Conservation (phyloP, 2,888 invertebrate genomes). For the Machimus rusticus region DNA sequence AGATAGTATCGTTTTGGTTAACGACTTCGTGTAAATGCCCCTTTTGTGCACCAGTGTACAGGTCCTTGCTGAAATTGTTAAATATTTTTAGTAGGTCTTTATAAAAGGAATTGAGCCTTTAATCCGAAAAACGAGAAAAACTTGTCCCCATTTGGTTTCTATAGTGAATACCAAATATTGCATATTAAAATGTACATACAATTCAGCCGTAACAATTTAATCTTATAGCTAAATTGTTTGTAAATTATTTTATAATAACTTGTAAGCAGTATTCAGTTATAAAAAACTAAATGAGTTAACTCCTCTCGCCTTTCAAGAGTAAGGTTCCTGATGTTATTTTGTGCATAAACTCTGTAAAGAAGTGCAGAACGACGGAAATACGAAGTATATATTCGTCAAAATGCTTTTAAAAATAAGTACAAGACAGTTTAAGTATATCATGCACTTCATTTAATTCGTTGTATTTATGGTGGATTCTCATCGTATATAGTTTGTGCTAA, state of each 20-base stretch:
- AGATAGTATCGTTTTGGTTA: slow-evolving; percentile 52
- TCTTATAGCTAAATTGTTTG: neutral
- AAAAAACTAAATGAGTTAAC: neutral
- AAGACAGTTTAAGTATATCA: neutral
- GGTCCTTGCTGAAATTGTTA: slow-evolving; percentile 66
- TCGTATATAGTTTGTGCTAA: neutral
- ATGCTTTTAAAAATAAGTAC: neutral
- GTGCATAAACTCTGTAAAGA: neutral
- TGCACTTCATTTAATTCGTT: neutral
- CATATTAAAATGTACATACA: neutral
- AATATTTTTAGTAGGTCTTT: neutral
- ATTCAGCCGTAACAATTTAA: neutral
- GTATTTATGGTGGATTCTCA: neutral
- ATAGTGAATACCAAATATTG: no score
- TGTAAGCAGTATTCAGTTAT: neutral
- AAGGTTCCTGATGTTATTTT: neutral
- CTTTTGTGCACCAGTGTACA: slow-evolving; percentile 65
- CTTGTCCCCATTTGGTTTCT: neutral
- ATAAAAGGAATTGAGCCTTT: neutral
- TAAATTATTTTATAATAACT: neutral
- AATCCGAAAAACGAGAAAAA: neutral
- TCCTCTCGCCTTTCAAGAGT: neutral
- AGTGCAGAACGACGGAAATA: neutral
- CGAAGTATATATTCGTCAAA: neutral
- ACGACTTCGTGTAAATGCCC: slow-evolving; percentile 50